Evolutionary conservation across 2,797 vertebrate genomes (phyloP).

Genomic region (Coilia nasus): DNA sequence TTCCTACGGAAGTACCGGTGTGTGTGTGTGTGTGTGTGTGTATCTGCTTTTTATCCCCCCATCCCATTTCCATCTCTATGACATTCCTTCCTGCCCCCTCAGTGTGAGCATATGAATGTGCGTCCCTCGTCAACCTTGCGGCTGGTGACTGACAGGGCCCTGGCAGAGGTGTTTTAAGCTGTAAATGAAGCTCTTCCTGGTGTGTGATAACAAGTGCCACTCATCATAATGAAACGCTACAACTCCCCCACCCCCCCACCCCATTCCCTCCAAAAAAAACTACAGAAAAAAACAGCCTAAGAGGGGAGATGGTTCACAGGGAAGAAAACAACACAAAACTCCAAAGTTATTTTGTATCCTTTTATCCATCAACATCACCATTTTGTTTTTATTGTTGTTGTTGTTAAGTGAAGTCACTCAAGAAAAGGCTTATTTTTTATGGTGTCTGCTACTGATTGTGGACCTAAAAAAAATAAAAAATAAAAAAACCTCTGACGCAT

Average conservation of each 20-base stretch:
- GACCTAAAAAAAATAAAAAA: not conserved
- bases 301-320: not conserved
- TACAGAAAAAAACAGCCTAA: not conserved
- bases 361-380: not conserved
- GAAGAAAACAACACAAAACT: slow-evolving; percentile 15
- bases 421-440: not conserved
- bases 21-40: not conserved
- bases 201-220: slow-evolving; percentile 19
- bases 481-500: not conserved
- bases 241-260: not conserved
- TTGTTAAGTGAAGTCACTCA: slow-evolving; percentile 4
- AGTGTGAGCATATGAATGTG: not conserved
- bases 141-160: slow-evolving; percentile 5
- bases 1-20: not conserved
- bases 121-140: slow-evolving; percentile 11
- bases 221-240: slow-evolving; percentile 27
- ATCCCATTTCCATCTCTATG: not conserved
- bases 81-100: not conserved
- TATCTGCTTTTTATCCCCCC: not conserved
- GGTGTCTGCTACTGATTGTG: not conserved
- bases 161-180: slow-evolving; percentile 27
- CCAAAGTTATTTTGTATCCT: not conserved
- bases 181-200: slow-evolving; percentile 21
- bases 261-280: not conserved
- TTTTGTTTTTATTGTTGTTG: not conserved